Evolutionary conservation across 2,797 vertebrate species (phyloP), one percentile per base, ranked within the genome.

Genomic region (Synaphobranchus kaupii): DNA sequence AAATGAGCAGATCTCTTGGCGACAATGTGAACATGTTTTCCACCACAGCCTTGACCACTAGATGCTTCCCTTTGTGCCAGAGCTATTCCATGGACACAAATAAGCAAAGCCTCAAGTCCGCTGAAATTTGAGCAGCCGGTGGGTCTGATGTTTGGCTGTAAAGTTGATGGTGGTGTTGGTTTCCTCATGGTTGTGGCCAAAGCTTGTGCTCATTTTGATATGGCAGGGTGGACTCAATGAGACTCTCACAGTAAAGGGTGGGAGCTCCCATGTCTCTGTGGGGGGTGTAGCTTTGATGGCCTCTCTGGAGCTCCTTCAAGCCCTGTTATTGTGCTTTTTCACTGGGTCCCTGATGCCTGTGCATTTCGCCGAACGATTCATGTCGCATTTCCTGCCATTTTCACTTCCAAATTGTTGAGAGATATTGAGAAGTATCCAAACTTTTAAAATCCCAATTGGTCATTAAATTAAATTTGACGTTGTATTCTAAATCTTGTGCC

Each of bases 201-300:
- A 91, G 91, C 89, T 94, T 90, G 89, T 76, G 85, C 90, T 94
- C 91, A 91, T 94, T 93, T 93, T 85, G 90, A 88, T 83, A 84
- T 85, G 87, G 90, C 89, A 83, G 92, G 92, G 90, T 93, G 93
- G 93, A 90, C 90, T 91, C 85, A 71, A 87, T 71, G 9, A 56
- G 25, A 91, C 91, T 92, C 90, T 92, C 87, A 84, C 60, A 68
- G 84, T 87, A 39, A 31, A 85, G 85, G 0, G 85, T 91, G 89
- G 85, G 89, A 90, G 91, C 89, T 91, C 31, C 89, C 80, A 86
- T 73, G 91, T 86, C 89, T 91, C 84, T 90, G 68, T 88, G 81
- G 88, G n/a, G 52, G 87, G 89, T 92, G 90, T 90, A 83, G 84
- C 87, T 89, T 86, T 91, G 17, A 48, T 15, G 68, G 54, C 87